These are phyloP conservation scores for Colaptes auratus DNA, from an alignment of 2,113 vertebrate genomes.

Conservation along the genomic window DNA sequence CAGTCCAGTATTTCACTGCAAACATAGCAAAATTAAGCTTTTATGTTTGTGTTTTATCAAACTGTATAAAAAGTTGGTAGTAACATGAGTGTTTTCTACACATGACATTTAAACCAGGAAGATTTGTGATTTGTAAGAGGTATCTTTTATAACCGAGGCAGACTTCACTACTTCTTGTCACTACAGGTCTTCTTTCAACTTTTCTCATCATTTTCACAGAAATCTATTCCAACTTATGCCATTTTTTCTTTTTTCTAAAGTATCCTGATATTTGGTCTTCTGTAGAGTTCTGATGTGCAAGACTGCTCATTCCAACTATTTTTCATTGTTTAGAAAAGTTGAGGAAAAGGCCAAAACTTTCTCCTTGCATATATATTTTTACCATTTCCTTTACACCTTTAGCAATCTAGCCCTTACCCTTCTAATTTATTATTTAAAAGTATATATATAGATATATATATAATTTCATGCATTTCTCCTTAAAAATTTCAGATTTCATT, in stretches of 20 bases:
- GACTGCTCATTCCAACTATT: not conserved
- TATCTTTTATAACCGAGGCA: not conserved
- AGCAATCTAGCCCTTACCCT: accelerated
- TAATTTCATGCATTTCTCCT: not conserved
- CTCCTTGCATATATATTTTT: not conserved
- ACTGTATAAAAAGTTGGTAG: not conserved
- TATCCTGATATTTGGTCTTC: not conserved
- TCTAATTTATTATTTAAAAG: not conserved
- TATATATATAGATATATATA: no score
- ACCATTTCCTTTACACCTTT: not conserved
- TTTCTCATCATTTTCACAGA: not conserved
- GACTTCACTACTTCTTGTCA: not conserved
- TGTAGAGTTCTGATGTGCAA: not conserved
- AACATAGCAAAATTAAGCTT: not conserved
- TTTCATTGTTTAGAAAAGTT: not conserved
- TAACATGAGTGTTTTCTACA: not conserved
- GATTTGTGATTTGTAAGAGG: not conserved
- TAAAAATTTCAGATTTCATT: not conserved
- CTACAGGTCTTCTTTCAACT: not conserved
- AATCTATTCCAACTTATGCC: not conserved
- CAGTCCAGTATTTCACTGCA: not conserved
- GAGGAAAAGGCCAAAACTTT: not conserved
- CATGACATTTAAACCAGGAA: not conserved
- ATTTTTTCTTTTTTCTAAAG: not conserved
- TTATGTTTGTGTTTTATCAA: not conserved